A percentile compares a stretch with the other conserved stretches of the same genome.
phyloP scores from a whole-genome alignment of 30 jellyfish, hydroid and myxozoan species.

The Phacellophora camtschatica region DNA sequence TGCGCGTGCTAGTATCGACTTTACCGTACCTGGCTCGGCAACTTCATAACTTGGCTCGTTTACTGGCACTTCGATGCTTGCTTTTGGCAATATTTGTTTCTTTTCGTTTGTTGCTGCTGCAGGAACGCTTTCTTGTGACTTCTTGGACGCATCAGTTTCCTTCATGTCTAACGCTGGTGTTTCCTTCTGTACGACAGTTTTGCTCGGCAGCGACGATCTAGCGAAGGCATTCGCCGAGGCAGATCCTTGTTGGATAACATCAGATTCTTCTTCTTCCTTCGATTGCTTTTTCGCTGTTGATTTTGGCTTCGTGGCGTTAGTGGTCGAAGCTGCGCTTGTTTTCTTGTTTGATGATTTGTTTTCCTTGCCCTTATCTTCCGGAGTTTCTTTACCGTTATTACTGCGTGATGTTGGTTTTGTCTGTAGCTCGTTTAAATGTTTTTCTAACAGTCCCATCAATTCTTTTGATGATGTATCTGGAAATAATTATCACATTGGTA shows the following conservation, averaged over 20 bases:
- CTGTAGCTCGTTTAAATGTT: conserved; percentile 85
- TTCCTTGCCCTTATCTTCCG: conserved; percentile 56
- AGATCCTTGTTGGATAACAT: conserved; percentile 7
- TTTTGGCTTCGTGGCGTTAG: conserved; percentile 8
- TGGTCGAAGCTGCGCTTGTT: conserved; percentile 26
- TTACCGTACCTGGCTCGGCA: conserved; percentile 89
- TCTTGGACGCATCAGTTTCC: conserved; percentile 66
- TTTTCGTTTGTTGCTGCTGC: conserved; percentile 67
- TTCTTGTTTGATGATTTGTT: conserved; percentile 26
- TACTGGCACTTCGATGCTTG: conserved; percentile 66
- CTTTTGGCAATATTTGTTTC: conserved; percentile 82
- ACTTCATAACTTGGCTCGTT: conserved; percentile 74
- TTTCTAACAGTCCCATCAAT: conserved; percentile 90
- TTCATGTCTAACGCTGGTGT: conserved; percentile 81
- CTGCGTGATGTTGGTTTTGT: conserved; percentile 46
- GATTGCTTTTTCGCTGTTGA: conserved; percentile 35
- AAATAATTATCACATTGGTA: too few relatives aligned
- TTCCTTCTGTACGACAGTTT: conserved; percentile 48
- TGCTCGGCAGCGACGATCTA: conserved; percentile 25
- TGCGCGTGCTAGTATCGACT: conserved; percentile 94
- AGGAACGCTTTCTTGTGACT: conserved; percentile 74
- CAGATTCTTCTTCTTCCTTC: conserved; percentile 36
- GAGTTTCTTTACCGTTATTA: conserved; percentile 37
- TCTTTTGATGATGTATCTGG: conserved; percentile 96
- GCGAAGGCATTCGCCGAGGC: conserved; percentile 13